Evolutionary conservation across 1,140 invertebrate genomes (phyloP), one percentile per base, ranked within the genome.

Genomic region (Habropoda laboriosa): DNA sequence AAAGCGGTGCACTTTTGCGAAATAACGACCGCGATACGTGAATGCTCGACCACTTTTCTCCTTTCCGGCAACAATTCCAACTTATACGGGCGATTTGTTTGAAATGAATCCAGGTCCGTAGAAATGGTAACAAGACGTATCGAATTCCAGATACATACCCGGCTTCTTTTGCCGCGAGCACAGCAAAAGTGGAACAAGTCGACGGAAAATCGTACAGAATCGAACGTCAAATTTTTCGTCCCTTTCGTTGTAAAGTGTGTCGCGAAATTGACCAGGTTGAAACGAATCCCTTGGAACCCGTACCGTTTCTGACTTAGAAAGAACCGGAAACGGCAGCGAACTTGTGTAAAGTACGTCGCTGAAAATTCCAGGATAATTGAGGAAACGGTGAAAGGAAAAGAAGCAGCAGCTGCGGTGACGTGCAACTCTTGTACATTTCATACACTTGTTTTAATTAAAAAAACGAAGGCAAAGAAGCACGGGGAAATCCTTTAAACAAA

Each of bases 331-430:
- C 68, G 40, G 16, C 47, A n/a, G 5, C 30, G 55, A 18, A 60
- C 21, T 53, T 27, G 57, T 16, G 5, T 18, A 49, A 53, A 42
- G 47, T 64, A 27, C 16, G 5, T n/a, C 30, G 10, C 24, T 12
- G 30, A 63, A 63, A 51, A 49, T 73, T 49, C 4, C 30, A 0
- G 10, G 18, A 40, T 49, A 61, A 63, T 63, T 73, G 49, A 40
- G 16, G 10, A 16, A n/a, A 7, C 32, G 1, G 24, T 3, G 58
- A 21, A 8, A 63, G 55, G 21, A 42, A 57, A 24, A 16, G 51
- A 10, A 12, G 35, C 18, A 4, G 18, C n/a, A 38, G 32, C 2
- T 27, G 5, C 2, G 21, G 12, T 16, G 2, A 32, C 30, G 10
- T 2, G 5, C 16, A 30, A 3, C 6, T 45, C 4, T 8, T 16